phyloP scores from a whole-genome alignment of 2,113 vertebrate species.

The Phalacrocorax carbo region DNA sequence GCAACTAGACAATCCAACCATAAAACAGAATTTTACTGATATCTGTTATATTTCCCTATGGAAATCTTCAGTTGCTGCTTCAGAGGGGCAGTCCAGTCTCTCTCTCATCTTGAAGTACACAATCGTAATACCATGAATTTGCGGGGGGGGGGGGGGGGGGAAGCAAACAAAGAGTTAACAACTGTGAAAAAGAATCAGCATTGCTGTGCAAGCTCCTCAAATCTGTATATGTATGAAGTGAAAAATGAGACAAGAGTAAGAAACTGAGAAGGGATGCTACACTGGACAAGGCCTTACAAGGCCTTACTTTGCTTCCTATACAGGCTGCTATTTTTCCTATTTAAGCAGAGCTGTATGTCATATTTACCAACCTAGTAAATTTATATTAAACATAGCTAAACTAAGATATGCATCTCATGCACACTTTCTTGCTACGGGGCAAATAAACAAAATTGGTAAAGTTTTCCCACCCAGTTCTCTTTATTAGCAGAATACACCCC shows the following conservation, averaged over 20 bases:
- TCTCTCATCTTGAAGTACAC: not conserved
- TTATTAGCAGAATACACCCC: not conserved
- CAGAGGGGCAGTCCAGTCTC: not conserved
- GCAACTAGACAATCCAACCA: not conserved
- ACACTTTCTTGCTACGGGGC: not conserved
- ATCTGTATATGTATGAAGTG: not conserved
- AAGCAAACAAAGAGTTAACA: not conserved
- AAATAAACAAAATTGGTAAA: not conserved
- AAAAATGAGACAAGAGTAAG: not conserved
- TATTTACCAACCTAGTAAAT: not conserved
- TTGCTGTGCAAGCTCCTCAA: not conserved
- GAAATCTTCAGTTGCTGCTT: not conserved
- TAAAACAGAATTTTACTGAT: not conserved
- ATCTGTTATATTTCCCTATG: not conserved
- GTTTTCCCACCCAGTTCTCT: not conserved
- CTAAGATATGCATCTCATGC: not conserved
- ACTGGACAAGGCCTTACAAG: not conserved
- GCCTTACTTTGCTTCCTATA: not conserved
- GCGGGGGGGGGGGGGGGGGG: not conserved
- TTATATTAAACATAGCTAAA: not conserved
- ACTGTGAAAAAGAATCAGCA: not conserved
- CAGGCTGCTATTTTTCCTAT: not conserved
- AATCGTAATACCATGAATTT: not conserved
- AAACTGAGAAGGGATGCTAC: not conserved
- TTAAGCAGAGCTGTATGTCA: not conserved